Percentiles rank a stretch among this genome's conserved stretches.
These are phyloP conservation scores for Sebastes fasciatus DNA, from an alignment of 2,113 vertebrate species.

Conservation along the genomic window DNA sequence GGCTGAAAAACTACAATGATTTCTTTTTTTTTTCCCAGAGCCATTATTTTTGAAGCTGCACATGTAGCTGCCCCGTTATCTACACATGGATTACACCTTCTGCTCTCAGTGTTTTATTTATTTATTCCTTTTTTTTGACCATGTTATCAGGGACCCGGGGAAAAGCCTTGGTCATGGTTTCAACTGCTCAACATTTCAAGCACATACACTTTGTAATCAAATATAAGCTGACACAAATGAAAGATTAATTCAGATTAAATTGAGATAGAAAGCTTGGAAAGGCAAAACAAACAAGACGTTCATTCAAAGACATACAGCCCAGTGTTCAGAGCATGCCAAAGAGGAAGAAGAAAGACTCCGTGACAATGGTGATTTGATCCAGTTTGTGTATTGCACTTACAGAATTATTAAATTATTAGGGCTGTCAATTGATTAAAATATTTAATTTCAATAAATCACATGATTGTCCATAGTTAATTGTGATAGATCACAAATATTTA, in stretches of 20 bases:
- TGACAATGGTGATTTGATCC: background rate
- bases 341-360: background rate
- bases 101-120: slow-evolving; percentile 25
- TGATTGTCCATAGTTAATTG: no score
- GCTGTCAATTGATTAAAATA: no score
- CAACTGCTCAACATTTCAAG: slow-evolving; percentile 8
- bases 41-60: slow-evolving; percentile 72
- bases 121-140: slow-evolving; percentile 24
- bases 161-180: slow-evolving; percentile 14
- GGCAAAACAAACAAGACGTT: background rate
- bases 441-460: no score
- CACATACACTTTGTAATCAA: background rate
- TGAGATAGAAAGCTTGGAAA: background rate
- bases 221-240: background rate
- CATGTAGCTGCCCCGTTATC: slow-evolving; percentile 50
- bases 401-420: background rate
- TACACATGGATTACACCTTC: slow-evolving; percentile 43
- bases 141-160: slow-evolving; percentile 13
- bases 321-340: background rate
- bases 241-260: background rate
- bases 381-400: background rate
- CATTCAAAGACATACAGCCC: background rate
- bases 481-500: no score
- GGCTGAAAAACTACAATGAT: slow-evolving; percentile 68
- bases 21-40: slow-evolving; percentile 72